A percentile compares a stretch with the other conserved stretches of the same genome.
Conservation (phyloP, 2,797 vertebrate species). For the Sarcoramphus papa region DNA sequence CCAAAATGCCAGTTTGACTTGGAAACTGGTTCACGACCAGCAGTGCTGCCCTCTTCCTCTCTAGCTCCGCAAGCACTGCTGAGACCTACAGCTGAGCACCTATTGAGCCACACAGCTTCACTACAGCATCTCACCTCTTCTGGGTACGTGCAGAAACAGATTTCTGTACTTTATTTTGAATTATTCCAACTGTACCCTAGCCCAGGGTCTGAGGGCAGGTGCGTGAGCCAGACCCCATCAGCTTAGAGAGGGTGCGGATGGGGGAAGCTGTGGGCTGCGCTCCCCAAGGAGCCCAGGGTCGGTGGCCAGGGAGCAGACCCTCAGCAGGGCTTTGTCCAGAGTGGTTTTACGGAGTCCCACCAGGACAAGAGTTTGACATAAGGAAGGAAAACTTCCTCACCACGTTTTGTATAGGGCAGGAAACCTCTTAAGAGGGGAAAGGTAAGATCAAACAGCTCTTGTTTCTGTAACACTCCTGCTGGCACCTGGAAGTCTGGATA, state of each 20-base stretch:
- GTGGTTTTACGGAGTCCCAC: background rate
- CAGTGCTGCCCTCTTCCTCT: background rate
- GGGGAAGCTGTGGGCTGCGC: rapidly evolving
- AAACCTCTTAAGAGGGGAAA: background rate
- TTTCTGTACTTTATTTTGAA: background rate
- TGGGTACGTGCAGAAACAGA: background rate
- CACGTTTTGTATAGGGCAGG: background rate
- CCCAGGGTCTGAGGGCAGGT: background rate
- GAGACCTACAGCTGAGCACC: background rate
- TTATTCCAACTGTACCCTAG: background rate
- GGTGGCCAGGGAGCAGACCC: background rate
- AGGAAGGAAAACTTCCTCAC: background rate
- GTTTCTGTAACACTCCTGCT: background rate
- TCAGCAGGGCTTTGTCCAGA: background rate
- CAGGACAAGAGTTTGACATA: background rate
- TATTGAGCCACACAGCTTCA: background rate
- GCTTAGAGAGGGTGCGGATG: background rate
- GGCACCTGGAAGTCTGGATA: background rate
- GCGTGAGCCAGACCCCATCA: background rate
- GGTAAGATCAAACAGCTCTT: background rate
- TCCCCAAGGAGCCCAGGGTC: background rate
- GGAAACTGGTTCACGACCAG: rapidly evolving
- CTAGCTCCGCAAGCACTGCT: rapidly evolving
- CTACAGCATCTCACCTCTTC: background rate
- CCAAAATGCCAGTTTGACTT: background rate